Evolutionary conservation across 2,113 vertebrate species (phyloP), one percentile per base, ranked within the genome.

Genomic region (Holacanthus passer): DNA sequence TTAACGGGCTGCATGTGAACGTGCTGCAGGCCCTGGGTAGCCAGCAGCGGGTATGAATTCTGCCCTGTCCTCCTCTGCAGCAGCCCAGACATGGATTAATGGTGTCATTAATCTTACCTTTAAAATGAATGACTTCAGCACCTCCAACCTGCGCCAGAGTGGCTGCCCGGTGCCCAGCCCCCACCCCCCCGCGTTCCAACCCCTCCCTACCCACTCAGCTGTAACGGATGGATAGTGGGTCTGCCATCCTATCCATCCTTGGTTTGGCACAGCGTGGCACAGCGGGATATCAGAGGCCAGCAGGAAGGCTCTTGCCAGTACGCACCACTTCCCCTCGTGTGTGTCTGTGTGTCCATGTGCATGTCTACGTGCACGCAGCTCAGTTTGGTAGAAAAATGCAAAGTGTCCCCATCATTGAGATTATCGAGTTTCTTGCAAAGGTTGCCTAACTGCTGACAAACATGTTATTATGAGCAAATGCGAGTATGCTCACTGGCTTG

Each of bases 71-170:
- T 88, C 85, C 85, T 87, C 91, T 90, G 86, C 89, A 87, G 87
- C 55, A 78, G 85, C 77, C 65, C 64, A 82, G 90, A 91, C 89
- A 47, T 76, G 83, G 79, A 91, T 92, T 93, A 93, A 91, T 93
- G 86, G 74, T 88, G 77, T 91, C 87, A 90, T 94, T 93, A 93
- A 93, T 92, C 90, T 88, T 82, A 84, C 80, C 87, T 91, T 87
- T 87, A 91, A 92, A 94, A 93, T 89, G 88, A 91, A 94, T 91
- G 92, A 91, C 88, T 91, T 89, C 79, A 91, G 88, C 85, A 89
- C 73, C 88, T 84, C 76, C 87, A 82, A 86, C 86, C 82, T 82
- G 82, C 65, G 8, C 71, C 71, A 73, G 65, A 89, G 78, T 45
- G 60, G 64, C 80, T 87, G 67, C 87, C 77, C 27, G 56, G 71